phyloP scores from a whole-genome alignment of 2,888 invertebrate genomes.

The Odontothrips loti region DNA sequence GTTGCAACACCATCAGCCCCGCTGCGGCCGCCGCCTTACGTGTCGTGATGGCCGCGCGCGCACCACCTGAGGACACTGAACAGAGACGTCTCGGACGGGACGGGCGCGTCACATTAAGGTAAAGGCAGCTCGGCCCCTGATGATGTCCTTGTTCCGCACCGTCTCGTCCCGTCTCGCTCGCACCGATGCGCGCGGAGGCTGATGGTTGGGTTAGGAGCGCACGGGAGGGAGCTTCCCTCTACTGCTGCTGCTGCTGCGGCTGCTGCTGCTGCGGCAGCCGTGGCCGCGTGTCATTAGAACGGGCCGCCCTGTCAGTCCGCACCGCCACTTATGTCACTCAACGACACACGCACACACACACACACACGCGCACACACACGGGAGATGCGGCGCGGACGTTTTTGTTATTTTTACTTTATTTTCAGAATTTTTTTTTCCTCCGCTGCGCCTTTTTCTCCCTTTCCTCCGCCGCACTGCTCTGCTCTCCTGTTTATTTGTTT shows the following conservation, averaged over 20 bases:
- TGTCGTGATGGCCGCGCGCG: too few species aligned
- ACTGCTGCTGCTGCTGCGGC: too few species aligned
- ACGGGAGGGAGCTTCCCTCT: too few species aligned
- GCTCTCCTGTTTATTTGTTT: neutral
- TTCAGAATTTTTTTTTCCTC: neutral
- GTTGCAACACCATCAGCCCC: neutral
- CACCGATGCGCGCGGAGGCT: neutral
- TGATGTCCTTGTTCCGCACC: neutral
- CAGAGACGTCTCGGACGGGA: too few species aligned
- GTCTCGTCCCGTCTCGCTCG: neutral
- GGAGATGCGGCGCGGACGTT: neutral
- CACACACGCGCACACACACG: neutral
- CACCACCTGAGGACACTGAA: too few species aligned
- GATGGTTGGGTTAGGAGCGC: too few species aligned
- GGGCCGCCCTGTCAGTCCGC: constrained; percentile 16
- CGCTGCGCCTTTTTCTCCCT: neutral
- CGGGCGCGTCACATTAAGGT: neutral
- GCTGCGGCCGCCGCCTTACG: too few species aligned
- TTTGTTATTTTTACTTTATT: neutral
- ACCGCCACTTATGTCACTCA: constrained; percentile 17
- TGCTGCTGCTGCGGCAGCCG: too few species aligned
- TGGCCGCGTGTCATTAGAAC: neutral
- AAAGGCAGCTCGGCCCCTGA: neutral
- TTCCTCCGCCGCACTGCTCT: neutral
- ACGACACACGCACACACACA: neutral